Percentiles rank a stretch among this genome's conserved stretches.
These are phyloP conservation scores for Trididemnum clinides DNA, from an alignment of 23 tunicate genomes.

Conservation along the genomic window DNA sequence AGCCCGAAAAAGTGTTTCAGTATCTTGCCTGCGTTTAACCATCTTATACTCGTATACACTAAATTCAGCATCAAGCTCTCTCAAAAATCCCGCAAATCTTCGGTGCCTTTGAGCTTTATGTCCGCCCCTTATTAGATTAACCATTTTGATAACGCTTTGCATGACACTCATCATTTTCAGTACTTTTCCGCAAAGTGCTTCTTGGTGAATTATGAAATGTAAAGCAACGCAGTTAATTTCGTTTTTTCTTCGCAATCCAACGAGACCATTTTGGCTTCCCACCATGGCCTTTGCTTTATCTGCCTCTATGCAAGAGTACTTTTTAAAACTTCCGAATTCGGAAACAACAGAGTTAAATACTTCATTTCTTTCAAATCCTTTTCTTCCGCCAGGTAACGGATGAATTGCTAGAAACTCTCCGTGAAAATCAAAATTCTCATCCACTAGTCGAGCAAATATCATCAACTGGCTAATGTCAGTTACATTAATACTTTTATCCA, in stretches of 20 bases:
- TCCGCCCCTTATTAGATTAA: constrained; percentile 7
- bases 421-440: constrained; percentile 21
- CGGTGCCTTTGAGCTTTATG: constrained; percentile 16
- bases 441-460: constrained; percentile 21
- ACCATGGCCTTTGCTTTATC: not conserved
- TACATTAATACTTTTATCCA: constrained; percentile 24
- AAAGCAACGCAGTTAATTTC: constrained; percentile 8
- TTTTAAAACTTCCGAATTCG: not conserved
- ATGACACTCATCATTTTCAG: constrained; percentile 18
- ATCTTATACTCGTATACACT: constrained; percentile 4
- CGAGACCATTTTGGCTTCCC: constrained; percentile 8
- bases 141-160: constrained; percentile 16
- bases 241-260: constrained; percentile 22
- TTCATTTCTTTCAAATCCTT: constrained; percentile 19
- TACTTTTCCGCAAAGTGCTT: constrained; percentile 31
- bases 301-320: constrained; percentile 10
- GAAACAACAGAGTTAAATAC: constrained; percentile 24
- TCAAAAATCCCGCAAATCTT: not conserved
- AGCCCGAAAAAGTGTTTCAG: not conserved
- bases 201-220: constrained; percentile 25
- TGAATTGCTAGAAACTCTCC: constrained; percentile 1
- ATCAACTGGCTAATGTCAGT: constrained; percentile 11
- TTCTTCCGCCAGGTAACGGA: constrained; percentile 14
- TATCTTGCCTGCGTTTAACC: constrained; percentile 15
- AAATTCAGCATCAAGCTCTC: constrained; percentile 16